Conservation (phyloP, 2,888 invertebrate genomes). For the Stictocephala bisonia region DNA sequence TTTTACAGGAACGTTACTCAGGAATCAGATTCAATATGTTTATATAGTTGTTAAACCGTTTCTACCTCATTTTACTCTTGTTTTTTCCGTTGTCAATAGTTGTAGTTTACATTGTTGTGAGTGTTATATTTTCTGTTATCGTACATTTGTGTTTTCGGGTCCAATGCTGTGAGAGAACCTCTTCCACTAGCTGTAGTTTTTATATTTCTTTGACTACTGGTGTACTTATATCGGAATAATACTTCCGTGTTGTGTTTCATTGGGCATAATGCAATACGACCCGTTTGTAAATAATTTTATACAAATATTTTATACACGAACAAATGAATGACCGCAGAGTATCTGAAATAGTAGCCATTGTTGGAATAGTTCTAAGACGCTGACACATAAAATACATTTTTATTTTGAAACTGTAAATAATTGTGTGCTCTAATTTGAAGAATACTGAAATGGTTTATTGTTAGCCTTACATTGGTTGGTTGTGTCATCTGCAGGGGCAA, state of each 20-base stretch:
- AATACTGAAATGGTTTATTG: conserved; percentile 19
- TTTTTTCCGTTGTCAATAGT: conserved; percentile 44
- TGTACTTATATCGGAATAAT: conserved; percentile 43
- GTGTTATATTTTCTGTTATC: conserved; percentile 42
- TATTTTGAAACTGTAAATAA: conserved; percentile 36
- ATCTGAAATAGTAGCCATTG: conserved; percentile 24
- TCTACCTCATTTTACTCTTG: conserved; percentile 45
- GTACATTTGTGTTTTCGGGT: conserved; percentile 42
- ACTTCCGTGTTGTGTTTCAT: conserved; percentile 28
- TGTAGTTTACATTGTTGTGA: conserved; percentile 39
- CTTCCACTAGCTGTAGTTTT: conserved; percentile 39
- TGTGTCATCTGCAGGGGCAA: background rate
- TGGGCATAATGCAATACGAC: conserved; percentile 44
- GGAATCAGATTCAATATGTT: conserved; percentile 42
- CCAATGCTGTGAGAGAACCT: conserved; percentile 34
- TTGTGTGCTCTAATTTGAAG: conserved; percentile 19
- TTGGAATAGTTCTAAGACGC: conserved; percentile 43
- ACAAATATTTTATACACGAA: conserved; percentile 32
- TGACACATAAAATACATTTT: conserved; percentile 34
- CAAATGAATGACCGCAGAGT: conserved; percentile 14
- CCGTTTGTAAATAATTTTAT: conserved; percentile 44
- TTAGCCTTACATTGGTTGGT: background rate
- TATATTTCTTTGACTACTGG: conserved; percentile 38
- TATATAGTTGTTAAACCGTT: conserved; percentile 44
- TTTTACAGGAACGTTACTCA: conserved; percentile 39